Evolutionary conservation across 2,888 invertebrate species (phyloP), one percentile per base, ranked within the genome.

Genomic region (Tridacna crocea): DNA sequence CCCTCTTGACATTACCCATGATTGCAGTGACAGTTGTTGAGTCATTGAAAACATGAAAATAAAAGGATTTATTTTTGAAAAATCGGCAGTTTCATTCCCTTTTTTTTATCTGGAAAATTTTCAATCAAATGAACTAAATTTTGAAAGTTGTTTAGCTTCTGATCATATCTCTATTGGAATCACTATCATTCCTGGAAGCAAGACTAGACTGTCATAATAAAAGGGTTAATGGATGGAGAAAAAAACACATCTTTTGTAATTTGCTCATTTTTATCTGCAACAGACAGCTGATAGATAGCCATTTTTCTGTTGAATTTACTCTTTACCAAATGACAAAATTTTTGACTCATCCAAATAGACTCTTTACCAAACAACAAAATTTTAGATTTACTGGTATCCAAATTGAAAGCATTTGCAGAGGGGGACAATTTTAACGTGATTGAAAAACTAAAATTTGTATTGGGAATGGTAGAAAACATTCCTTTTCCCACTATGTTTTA

Each of bases 191-290:
- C 8, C 8, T 2, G 3, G 36, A 36, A 36, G 36, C 8, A 8
- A 36, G 36, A 36, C n/a, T n/a, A n/a, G n/a, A n/a, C n/a, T n/a
- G n/a, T n/a, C 36, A 36, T 36, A 2, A 36, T 15, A 55, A 55
- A 55, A 19, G 55, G 55, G 15, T 55, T 55, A 55, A 55, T 55
- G 46, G 36, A 84, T 82, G 84, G 81, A 78, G 22, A 68, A 68
- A 76, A 79, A 63, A 74, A 81, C 79, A 84, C 72, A 81, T 84
- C 79, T 84, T 84, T 84, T 84, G 84, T 84, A 84, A 84, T 84
- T 81, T 81, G 79, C 81, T 84, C 84, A 84, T 84, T 81, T 84
- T 80, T 72, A 68, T 48, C n/a, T 58, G 63, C 66, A 58, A 75
- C 55, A 36, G 63, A 60, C 58, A 55, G 55, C 61, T 80, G 83